Conservation (phyloP, 2,888 invertebrate genomes). For the Parelbella ahira region DNA sequence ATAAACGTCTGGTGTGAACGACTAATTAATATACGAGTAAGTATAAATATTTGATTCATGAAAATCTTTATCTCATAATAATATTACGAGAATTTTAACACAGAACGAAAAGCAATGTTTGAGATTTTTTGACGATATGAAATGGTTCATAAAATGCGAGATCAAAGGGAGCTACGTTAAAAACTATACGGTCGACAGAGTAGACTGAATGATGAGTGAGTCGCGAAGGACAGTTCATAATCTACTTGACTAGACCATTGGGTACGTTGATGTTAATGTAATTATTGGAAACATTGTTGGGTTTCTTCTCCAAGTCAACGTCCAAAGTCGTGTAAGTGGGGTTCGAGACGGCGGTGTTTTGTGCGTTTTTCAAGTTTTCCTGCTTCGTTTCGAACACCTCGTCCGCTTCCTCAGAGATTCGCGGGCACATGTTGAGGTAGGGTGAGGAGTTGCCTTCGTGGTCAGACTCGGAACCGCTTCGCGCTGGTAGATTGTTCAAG, state of each 20-base stretch:
- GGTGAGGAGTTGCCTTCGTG: conserved; percentile 56
- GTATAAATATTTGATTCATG: no score
- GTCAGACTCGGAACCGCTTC: conserved; percentile 68
- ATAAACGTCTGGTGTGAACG: no score
- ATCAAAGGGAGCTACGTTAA: conserved; percentile 25
- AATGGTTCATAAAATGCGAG: conserved; percentile 23
- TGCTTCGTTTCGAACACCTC: conserved; percentile 62
- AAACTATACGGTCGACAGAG: conserved; percentile 20
- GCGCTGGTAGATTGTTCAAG: conserved; percentile 56
- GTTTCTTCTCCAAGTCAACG: conserved; percentile 58
- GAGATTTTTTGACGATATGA: conserved; percentile 23
- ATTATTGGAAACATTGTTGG: conserved; percentile 52
- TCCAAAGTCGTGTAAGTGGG: conserved; percentile 67
- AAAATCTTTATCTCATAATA: no score
- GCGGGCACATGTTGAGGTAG: conserved; percentile 55
- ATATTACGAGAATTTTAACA: no score
- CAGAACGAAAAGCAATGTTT: conserved; percentile 9
- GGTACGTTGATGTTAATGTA: conserved; percentile 56
- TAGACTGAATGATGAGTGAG: conserved; percentile 24
- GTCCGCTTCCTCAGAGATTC: conserved; percentile 63
- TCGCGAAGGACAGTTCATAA: conserved; percentile 29
- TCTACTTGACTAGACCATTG: conserved; percentile 74
- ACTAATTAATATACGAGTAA: no score
- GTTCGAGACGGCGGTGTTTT: conserved; percentile 58
- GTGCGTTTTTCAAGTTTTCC: conserved; percentile 54